Evolutionary conservation across 37 sponge, comb jelly and placozoan genomes (phyloP).

Genomic region (Hormiphora californensis): DNA sequence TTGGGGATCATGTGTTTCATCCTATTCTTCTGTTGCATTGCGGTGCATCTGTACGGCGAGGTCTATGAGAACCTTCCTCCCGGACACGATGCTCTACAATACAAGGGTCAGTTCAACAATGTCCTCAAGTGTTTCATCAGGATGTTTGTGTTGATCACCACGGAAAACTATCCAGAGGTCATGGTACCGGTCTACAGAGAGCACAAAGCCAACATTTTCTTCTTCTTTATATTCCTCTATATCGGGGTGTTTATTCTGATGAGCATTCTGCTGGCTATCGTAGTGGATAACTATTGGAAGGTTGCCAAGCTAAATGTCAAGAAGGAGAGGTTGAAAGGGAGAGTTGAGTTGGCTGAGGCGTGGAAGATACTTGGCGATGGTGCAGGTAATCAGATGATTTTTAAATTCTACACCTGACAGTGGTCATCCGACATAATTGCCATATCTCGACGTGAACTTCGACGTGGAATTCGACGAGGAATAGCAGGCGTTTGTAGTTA

Average conservation of each 20-base stretch:
- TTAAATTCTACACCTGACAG: not conserved
- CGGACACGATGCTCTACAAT: not conserved
- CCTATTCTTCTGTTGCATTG: constrained; percentile 65
- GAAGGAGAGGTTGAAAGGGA: constrained; percentile 60
- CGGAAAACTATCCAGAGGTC: constrained; percentile 73
- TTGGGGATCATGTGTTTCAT: constrained; percentile 62
- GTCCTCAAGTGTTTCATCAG: constrained; percentile 57
- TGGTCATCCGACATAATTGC: too few species aligned
- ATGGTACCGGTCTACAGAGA: not conserved
- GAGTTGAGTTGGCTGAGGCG: constrained; percentile 69
- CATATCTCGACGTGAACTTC: too few species aligned
- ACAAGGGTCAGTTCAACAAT: constrained; percentile 61
- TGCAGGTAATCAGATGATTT: constrained; percentile 60
- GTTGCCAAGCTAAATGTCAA: constrained; percentile 65
- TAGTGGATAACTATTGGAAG: constrained; percentile 74
- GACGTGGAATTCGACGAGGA: too few species aligned
- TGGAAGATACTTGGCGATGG: constrained; percentile 66
- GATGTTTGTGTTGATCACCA: constrained; percentile 66
- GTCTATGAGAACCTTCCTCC: not conserved
- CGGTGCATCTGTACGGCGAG: constrained; percentile 60
- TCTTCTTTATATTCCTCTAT: constrained; percentile 60
- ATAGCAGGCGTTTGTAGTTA: too few species aligned
- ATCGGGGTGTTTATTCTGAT: constrained; percentile 68
- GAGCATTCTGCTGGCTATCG: constrained; percentile 68
- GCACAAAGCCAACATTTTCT: not conserved